These are phyloP conservation scores for Acanthornis magna DNA, from an alignment of 2,797 vertebrate species.

Conservation along the genomic window DNA sequence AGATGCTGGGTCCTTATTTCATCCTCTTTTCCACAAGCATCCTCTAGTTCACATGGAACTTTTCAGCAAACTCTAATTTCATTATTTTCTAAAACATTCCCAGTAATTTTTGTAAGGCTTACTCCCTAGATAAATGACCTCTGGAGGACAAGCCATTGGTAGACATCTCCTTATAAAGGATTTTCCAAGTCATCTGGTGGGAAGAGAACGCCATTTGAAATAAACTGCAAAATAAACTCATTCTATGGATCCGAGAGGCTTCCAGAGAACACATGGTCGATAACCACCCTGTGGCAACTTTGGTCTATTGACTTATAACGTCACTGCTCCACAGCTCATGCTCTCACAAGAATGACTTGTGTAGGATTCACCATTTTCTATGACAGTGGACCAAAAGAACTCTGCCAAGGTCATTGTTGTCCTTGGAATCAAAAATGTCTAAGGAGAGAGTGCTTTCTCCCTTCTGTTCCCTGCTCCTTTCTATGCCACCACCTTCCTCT, in stretches of 20 bases:
- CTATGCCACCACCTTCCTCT: background rate
- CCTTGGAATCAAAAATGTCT: background rate
- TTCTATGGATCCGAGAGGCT: background rate
- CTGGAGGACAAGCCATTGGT: background rate
- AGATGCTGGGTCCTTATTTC: background rate
- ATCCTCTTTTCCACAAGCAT: background rate
- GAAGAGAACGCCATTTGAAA: background rate
- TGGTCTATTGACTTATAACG: background rate
- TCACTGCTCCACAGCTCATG: background rate
- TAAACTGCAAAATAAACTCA: background rate
- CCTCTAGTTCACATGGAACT: background rate
- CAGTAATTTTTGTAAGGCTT: background rate
- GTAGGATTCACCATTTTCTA: background rate
- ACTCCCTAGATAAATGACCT: background rate
- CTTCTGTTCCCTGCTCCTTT: background rate
- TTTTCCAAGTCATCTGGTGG: background rate
- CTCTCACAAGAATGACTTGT: fast-evolving
- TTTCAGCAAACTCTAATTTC: background rate
- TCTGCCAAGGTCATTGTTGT: background rate
- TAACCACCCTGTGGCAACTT: background rate
- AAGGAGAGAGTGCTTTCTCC: background rate
- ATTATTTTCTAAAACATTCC: background rate
- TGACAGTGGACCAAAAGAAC: background rate
- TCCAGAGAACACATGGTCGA: background rate
- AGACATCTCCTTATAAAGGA: background rate